Evolutionary conservation across 2,113 vertebrate genomes (phyloP), one percentile per base, ranked within the genome.

Genomic region (Phodopus roborovskii): DNA sequence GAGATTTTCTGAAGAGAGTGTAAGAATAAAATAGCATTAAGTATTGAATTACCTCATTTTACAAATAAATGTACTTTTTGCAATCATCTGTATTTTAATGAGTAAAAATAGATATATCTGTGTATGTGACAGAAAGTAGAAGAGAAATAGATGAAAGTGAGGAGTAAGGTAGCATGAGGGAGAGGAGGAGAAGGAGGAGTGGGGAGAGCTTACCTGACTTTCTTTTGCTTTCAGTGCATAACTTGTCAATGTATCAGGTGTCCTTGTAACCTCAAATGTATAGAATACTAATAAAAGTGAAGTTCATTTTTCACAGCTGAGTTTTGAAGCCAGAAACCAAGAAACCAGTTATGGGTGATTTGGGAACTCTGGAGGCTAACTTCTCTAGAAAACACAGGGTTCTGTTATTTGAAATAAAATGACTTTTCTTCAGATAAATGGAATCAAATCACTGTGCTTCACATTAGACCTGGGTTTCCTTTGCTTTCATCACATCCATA

Each of bases 331-430:
- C 68, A 97, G 92, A 66, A 88, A 83, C 36, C 85, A 83, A 97
- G 81, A 77, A 88, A 75, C 26, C 85, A 91, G 90, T 92, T 91
- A 58, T 0, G 50, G 53, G 24, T 30, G 42, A 93, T 84, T 68
- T 73, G 53, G 94, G 88, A 89, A 96, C 24, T 92, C 84, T 33
- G 81, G 79, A 82, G 56, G 39, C 42, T 88, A 84, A 96, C 96
- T 92, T 96, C 81, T 94, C 62, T 68, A 28, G 53, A 79, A 97
- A 92, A 96, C 30, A 56, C 50, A 71, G 83, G 60, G 88, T 86
- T 73, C 71, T 90, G 77, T 95, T 85, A 97, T 97, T 95, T 96
- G 82, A 96, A 97, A 96, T 88, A 87, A 96, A 95, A 83, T 94
- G 85, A 95, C 86, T 91, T 97, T 95, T 96, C 92, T 97, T 81